phyloP scores from a whole-genome alignment of 2,113 vertebrate species.

The Rattus norvegicus region GRCr8 NC_086024.1:120229501-120230000 shows the following conservation, averaged over 20 bases:
- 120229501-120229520: constrained; percentile 28
- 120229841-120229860: not conserved
- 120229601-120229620: not conserved
- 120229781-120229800: not conserved
- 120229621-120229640: not conserved
- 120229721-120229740: not conserved
- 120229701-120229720: not conserved
- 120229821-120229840: too few species aligned
- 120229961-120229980: not conserved
- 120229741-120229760: not conserved
- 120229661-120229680: not conserved
- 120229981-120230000: not conserved
- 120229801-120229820: not conserved
- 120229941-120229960: not conserved
- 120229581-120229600: not conserved
- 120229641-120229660: not conserved
- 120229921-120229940: not conserved
- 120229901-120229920: not conserved
- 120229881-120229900: not conserved
- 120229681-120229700: not conserved
- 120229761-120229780: not conserved
- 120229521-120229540: not conserved
- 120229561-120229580: not conserved
- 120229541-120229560: not conserved
- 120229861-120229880: not conserved